Percentiles rank a stretch among this genome's conserved stretches.
Evolutionary conservation across 2,888 invertebrate genomes (phyloP).

Genomic region (Dascillus cervinus): DNA sequence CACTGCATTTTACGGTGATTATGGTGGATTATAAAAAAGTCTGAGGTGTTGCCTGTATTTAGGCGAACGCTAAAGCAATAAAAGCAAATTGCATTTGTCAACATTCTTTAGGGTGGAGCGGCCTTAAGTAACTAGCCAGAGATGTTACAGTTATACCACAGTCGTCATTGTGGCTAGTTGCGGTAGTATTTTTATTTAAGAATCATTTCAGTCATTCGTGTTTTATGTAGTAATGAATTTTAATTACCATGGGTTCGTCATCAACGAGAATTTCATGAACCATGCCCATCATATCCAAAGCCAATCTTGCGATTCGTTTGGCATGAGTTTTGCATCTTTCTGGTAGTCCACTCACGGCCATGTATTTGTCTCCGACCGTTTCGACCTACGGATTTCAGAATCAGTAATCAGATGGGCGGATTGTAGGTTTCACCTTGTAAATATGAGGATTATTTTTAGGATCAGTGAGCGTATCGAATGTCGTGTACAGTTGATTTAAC

Average conservation of each 20-base stretch:
- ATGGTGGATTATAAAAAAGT: too few species aligned
- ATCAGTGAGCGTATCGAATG: constrained; percentile 89
- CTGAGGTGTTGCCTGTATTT: too few species aligned
- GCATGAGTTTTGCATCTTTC: constrained; percentile 87
- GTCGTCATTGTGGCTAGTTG: not conserved
- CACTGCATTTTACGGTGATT: too few species aligned
- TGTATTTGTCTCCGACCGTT: constrained; percentile 96
- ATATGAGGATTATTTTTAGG: constrained; percentile 88
- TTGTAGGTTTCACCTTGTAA: constrained; percentile 65
- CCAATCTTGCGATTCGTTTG: constrained; percentile 80
- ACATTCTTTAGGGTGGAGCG: too few species aligned
- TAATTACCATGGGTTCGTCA: constrained; percentile 75
- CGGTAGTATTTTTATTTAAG: not conserved
- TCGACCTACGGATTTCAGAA: constrained; percentile 66
- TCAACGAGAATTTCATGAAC: constrained; percentile 82
- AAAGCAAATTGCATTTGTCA: too few species aligned
- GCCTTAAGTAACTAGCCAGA: too few species aligned
- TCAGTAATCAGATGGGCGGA: not conserved
- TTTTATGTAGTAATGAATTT: too few species aligned
- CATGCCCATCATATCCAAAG: constrained; percentile 93
- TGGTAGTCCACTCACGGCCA: constrained; percentile 94
- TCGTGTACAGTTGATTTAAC: constrained; percentile 88
- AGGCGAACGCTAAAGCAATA: too few species aligned
- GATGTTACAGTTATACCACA: too few species aligned
- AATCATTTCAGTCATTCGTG: not conserved